These are phyloP conservation scores for Dasyurus viverrinus DNA, from an alignment of 2,113 vertebrate species.

Conservation along the genomic window DNA sequence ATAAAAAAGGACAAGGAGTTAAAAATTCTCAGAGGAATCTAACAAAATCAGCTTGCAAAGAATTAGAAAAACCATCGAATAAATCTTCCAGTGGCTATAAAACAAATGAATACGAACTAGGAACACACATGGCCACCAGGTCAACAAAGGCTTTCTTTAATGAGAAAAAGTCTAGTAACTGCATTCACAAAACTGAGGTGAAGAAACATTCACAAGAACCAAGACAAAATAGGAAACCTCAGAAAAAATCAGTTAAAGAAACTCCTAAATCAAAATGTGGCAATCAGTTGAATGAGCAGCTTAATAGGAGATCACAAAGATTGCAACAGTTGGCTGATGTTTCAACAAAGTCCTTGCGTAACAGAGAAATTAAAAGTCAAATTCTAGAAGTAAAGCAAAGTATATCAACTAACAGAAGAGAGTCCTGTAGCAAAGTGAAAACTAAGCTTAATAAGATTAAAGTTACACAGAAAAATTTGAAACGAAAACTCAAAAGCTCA, in stretches of 20 bases:
- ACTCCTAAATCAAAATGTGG: slow-evolving; percentile 62
- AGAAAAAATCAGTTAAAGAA: slow-evolving; percentile 77
- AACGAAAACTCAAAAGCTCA: slow-evolving; percentile 75
- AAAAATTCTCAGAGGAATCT: slow-evolving; percentile 64
- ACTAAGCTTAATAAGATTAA: slow-evolving; percentile 76
- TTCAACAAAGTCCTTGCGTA: slow-evolving; percentile 80
- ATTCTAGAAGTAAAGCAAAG: slow-evolving; percentile 72
- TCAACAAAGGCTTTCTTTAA: slow-evolving; percentile 64
- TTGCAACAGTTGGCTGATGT: slow-evolving; percentile 79
- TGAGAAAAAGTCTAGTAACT: slow-evolving; percentile 64
- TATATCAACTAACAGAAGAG: slow-evolving; percentile 65
- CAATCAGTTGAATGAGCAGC: slow-evolving; percentile 54
- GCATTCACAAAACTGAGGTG: slow-evolving; percentile 61
- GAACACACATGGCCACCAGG: slow-evolving; percentile 79
- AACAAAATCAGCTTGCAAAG: slow-evolving; percentile 57
- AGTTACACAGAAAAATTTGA: slow-evolving; percentile 70
- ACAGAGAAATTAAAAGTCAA: slow-evolving; percentile 79
- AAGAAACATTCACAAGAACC: slow-evolving; percentile 74
- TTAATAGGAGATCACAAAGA: slow-evolving; percentile 83
- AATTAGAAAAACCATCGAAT: slow-evolving; percentile 64
- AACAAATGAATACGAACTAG: slow-evolving; percentile 68
- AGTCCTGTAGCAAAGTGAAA: slow-evolving; percentile 66
- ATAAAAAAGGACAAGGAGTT: slow-evolving; percentile 52
- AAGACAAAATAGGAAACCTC: slow-evolving; percentile 77
- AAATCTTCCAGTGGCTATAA: slow-evolving; percentile 71